Evolutionary conservation across 2,113 vertebrate species (phyloP), one percentile per base, ranked within the genome.

Genomic region (pig (Sus scrofa)): DNA sequence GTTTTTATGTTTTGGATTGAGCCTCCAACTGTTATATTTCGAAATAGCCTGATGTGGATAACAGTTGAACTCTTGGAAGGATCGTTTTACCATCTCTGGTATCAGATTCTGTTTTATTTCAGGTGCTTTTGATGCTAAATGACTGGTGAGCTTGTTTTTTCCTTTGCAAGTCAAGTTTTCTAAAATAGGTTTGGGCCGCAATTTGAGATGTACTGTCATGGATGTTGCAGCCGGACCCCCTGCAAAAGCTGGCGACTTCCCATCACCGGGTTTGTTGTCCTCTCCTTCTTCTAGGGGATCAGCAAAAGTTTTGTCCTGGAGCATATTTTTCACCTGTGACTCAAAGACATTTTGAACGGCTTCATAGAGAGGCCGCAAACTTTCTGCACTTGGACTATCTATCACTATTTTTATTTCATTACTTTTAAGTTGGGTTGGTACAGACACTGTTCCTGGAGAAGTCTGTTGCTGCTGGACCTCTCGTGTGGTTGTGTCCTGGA

Each of bases 121-220:
- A 58, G 70, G 20, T 20, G 71, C 65, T 75, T 97, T 98, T 52
- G 74, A 94, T 32, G 58, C 37, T 13, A 97, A 87, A 86, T 94
- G 85, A 50, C 54, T 86, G 0, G 10, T 34, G 37, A 94, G 96
- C 39, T 79, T 94, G 37, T 30, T 19, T 73, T 91, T 92, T 67
- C 77, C 86, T 68, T 94, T 39, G 50, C 60, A 37, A 71, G 37
- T 90, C 34, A 94, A 39, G n/a, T 34, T 30, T 62, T 63, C 82
- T 27, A 89, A 60, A 60, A 89, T 63, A 56, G 84, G 19, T 18
- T 52, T 70, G 14, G 16, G 65, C 39, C 70, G 87, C 50, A 30
- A 2, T 65, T 50, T 26, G 52, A 73, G 8, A 27, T 12, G 5
- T 50, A 4, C 1, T 12, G 0, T 3, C 37, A n/a, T 30, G 44